Conservation (phyloP, 2,113 vertebrate genomes). For the Cisticola juncidis region DNA sequence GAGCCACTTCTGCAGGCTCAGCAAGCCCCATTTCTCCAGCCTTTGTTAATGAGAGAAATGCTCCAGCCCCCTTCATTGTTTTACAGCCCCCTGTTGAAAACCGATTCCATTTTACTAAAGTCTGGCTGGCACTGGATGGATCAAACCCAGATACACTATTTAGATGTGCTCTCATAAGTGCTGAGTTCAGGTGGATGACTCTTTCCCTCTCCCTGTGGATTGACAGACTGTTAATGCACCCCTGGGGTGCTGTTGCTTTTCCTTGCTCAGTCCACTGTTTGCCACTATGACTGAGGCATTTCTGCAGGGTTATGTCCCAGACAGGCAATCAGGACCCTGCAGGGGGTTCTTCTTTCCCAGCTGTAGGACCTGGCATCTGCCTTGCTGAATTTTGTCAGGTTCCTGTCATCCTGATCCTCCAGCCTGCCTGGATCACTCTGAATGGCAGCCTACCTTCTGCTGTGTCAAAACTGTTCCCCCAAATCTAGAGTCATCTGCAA, state of each 20-base stretch:
- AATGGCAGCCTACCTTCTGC: neutral
- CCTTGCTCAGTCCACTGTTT: neutral
- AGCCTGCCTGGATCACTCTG: neutral
- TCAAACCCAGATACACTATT: neutral
- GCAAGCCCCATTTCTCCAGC: neutral
- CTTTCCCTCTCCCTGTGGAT: neutral
- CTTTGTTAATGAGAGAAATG: neutral
- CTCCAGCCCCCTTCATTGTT: too few relatives aligned
- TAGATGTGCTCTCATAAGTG: neutral
- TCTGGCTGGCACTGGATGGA: neutral
- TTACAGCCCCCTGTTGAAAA: neutral
- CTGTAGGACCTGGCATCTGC: neutral
- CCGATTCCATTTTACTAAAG: neutral
- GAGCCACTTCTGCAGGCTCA: neutral
- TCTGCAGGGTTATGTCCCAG: neutral
- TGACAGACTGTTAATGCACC: neutral
- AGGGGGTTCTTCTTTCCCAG: neutral
- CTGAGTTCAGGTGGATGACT: neutral
- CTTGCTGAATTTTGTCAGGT: neutral
- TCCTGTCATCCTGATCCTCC: neutral
- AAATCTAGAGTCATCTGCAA: neutral
- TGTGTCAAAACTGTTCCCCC: neutral
- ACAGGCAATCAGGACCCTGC: neutral
- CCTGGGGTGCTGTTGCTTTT: neutral
- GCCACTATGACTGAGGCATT: rapidly evolving